These are phyloP conservation scores for Bombycilla garrulus DNA, from an alignment of 2,113 vertebrate genomes.

Conservation along the genomic window DNA sequence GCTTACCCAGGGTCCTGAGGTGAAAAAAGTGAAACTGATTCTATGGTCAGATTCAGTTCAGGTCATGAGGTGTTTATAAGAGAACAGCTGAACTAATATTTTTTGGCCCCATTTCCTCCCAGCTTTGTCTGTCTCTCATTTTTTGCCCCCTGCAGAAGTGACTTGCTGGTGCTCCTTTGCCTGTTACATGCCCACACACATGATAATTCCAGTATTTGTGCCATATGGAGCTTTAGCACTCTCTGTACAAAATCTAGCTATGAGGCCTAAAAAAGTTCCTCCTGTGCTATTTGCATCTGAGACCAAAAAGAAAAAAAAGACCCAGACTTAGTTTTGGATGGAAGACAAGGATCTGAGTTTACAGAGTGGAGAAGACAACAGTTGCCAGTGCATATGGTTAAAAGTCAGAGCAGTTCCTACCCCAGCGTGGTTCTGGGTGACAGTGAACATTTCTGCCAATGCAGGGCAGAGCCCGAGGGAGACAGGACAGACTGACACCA, in stretches of 20 bases:
- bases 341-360: background rate
- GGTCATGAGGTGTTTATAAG: background rate
- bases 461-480: background rate
- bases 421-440: fast-evolving
- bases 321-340: background rate
- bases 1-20: background rate
- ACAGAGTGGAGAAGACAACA: background rate
- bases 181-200: background rate
- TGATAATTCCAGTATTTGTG: background rate
- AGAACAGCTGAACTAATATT: background rate
- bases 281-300: background rate
- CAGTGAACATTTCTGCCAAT: background rate
- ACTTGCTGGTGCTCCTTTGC: background rate
- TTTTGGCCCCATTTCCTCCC: background rate
- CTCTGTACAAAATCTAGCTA: background rate
- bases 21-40: background rate
- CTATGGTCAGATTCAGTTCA: background rate
- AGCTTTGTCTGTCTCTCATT: background rate
- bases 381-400: background rate
- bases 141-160: background rate
- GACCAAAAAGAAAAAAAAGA: background rate
- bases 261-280: background rate
- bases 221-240: background rate
- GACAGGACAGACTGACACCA: background rate
- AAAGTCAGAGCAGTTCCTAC: background rate